phyloP scores from a whole-genome alignment of 1,140 invertebrate genomes.

The Telenomus remus region DNA sequence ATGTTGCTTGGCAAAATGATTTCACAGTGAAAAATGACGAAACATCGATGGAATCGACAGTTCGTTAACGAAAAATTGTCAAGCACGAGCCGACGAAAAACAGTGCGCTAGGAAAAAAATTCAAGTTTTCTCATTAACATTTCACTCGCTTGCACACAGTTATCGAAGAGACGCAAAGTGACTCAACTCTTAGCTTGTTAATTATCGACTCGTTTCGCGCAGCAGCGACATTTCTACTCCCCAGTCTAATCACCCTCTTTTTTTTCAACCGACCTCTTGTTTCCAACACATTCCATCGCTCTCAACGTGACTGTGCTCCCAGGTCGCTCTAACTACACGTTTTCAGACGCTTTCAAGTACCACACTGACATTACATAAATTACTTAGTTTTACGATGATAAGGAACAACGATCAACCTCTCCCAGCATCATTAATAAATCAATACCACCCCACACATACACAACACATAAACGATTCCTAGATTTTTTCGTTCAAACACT shows the following conservation, averaged over 20 bases:
- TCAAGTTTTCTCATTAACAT: slow-evolving; percentile 57
- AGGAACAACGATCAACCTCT: slow-evolving; percentile 21
- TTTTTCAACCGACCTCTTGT: slow-evolving; percentile 61
- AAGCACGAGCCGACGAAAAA: slow-evolving; percentile 43
- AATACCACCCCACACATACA: not conserved
- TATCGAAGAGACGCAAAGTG: slow-evolving; percentile 53
- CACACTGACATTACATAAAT: slow-evolving; percentile 43
- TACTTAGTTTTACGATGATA: slow-evolving; percentile 36
- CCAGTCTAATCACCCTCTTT: slow-evolving; percentile 71
- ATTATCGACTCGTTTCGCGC: slow-evolving; percentile 71
- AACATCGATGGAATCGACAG: too few species aligned
- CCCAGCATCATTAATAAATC: slow-evolving; percentile 5
- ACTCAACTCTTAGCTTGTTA: slow-evolving; percentile 64
- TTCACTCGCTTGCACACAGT: slow-evolving; percentile 41
- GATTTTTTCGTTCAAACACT: not conserved
- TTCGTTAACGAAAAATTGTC: slow-evolving; percentile 31
- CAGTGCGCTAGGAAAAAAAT: slow-evolving; percentile 37
- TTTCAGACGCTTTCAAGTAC: slow-evolving; percentile 49
- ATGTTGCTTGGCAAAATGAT: too few species aligned
- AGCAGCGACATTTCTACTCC: slow-evolving; percentile 52
- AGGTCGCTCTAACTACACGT: slow-evolving; percentile 39
- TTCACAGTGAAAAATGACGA: too few species aligned
- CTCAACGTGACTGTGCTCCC: slow-evolving; percentile 35
- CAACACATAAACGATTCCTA: not conserved
- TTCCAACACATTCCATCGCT: slow-evolving; percentile 67